phyloP scores from a whole-genome alignment of 2,113 vertebrate genomes.

The Cheirogaleus medius region DNA sequence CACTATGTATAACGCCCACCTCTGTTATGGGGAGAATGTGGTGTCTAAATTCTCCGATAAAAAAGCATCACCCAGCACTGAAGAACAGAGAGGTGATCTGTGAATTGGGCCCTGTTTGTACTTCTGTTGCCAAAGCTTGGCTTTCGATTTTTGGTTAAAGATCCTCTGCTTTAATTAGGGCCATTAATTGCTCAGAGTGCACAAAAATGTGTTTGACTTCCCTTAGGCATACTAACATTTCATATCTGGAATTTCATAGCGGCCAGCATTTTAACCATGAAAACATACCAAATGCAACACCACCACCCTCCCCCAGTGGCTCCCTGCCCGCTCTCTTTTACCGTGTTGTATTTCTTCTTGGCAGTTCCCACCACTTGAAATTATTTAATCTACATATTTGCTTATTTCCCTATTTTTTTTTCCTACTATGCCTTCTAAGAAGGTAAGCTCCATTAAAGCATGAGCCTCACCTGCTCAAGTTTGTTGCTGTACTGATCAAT shows the following conservation, averaged over 20 bases:
- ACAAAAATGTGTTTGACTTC: neutral
- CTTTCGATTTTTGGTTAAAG: neutral
- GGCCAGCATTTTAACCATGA: neutral
- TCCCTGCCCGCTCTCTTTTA: neutral
- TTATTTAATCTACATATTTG: neutral
- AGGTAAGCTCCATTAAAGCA: neutral
- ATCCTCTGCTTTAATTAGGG: neutral
- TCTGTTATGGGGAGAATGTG: neutral
- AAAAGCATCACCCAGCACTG: neutral
- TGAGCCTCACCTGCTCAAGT: neutral
- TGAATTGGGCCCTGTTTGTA: neutral
- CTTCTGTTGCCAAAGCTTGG: neutral
- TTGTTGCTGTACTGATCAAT: neutral
- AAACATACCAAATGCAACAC: neutral
- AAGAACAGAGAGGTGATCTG: neutral
- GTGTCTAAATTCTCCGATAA: neutral
- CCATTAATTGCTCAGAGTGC: neutral
- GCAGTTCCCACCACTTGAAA: neutral
- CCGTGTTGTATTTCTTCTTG: neutral
- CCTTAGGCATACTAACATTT: neutral
- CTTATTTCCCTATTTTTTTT: neutral
- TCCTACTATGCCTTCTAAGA: neutral
- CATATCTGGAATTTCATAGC: conserved; percentile 1
- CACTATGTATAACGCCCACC: neutral
- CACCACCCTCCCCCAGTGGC: rapidly evolving